Base-by-base conservation (phyloP, 30 jellyfish, hydroid and myxozoan species). In the Aurelia aurita region DNA sequence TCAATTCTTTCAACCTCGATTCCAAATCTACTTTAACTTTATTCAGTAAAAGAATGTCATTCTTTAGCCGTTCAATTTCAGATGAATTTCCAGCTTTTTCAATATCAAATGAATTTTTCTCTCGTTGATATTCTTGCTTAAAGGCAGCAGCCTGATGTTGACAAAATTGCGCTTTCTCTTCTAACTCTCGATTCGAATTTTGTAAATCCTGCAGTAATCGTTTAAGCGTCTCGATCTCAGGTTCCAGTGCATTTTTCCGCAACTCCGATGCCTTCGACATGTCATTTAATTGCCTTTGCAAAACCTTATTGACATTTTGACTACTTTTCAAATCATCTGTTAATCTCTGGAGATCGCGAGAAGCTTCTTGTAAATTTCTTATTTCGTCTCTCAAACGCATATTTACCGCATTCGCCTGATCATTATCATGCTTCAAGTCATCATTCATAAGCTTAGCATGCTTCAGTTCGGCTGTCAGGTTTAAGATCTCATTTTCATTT, bases 301-400 rank as follows among this genome's bases (percentile, higher is more conserved):
- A 54, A 2, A 60, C 84, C 45, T 49, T 51, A 60, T 82, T 89
- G 28, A 58, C 72, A 29, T 73, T 64, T 74, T 89, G 90, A 39
- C 83, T 51, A 26, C 46, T 58, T 49, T 54, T 77, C 61, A 89
- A 32, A 31, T 82, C 90, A 44, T 74, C 87, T 3, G 91, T 72
- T 45, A 82, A 46, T 16, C 84, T 39, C 35, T 82, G 71, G n/a
- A 89, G 82, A 27, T 84, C 65, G 14, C 74, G 81, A 11, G 98
- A 47, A 80, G 84, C 81, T 44, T 85, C 88, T 72, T 87, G 86
- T 31, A 87, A 39, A 19, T 58, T 45, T 75, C 84, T 61, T 13
- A 87, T 69, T 63, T 78, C 87, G 32, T 87, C 96, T 39, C 85
- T 57, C 12, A 87, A 49, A 9, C 82, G 58, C 55, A 71, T 65